Evolutionary conservation across 2,113 vertebrate species (phyloP).

Genomic region (Catharus fuscescens): DNA sequence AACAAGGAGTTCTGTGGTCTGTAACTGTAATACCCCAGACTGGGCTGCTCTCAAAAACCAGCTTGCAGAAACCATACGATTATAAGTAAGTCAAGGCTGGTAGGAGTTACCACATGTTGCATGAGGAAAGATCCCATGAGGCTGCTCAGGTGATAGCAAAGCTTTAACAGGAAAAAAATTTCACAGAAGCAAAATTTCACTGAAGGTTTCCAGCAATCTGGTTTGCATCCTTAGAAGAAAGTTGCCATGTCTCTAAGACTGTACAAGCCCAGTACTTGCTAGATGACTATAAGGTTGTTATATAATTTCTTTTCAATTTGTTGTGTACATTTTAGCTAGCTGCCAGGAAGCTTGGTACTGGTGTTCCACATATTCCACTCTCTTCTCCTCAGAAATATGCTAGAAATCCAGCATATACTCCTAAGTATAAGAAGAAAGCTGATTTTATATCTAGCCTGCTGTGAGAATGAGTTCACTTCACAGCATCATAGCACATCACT

Average conservation of each 20-base stretch:
- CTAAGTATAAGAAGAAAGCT: not conserved
- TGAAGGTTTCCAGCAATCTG: not conserved
- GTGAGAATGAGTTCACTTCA: not conserved
- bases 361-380: not conserved
- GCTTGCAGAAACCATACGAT: not conserved
- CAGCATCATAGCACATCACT: not conserved
- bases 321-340: not conserved
- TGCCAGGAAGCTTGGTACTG: not conserved
- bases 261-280: not conserved
- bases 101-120: not conserved
- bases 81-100: not conserved
- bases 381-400: not conserved
- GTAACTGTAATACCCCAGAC: not conserved
- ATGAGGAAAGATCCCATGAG: not conserved
- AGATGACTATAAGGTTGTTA: not conserved
- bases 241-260: not conserved
- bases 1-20: slow-evolving; percentile 48
- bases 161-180: not conserved
- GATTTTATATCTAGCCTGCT: not conserved
- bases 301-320: not conserved
- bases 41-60: not conserved
- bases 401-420: not conserved
- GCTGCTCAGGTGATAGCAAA: not conserved
- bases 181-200: not conserved
- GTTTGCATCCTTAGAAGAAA: not conserved